Evolutionary conservation across 2,113 vertebrate species (phyloP), one percentile per base, ranked within the genome.

Genomic region (Carettochelys insculpta): DNA sequence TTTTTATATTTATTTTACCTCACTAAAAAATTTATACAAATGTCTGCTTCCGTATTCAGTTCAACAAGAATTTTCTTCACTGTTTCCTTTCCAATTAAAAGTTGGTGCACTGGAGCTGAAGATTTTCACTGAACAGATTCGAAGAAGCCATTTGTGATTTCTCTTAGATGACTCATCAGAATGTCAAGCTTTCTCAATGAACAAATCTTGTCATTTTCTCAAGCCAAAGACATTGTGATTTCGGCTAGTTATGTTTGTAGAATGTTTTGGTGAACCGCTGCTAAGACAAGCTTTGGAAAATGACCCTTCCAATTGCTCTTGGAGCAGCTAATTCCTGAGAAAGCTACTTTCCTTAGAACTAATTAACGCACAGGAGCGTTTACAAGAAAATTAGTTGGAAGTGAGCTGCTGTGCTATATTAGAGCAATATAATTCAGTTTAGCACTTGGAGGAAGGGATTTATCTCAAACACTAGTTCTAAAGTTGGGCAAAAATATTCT

Each of bases 41-140:
- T 3, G 4, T 47, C 12, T 43, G 5, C 17, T 92, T 77, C 12
- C 24, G 17, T 48, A 24, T 65, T 86, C 88, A 10, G 56, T 68
- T 80, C 86, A 76, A 38, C 5, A 31, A 16, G 48, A 56, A 51
- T 16, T 84, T 38, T 84, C 91, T 79, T 50, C 54, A 71, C 0
- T 24, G 25, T 3, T 54, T 41, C 20, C 38, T 82, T 86, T 82
- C 83, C 61, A 54, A 29, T 51, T 89, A 53, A 34, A 53, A 89
- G 73, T 14, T 54, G 47, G 65, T 1, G 4, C 8, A 45, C 19
- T 88, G 29, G 34, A 83, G 5, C 16, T 10, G 77, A 78, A 84
- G 3, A 8, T 47, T 75, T 43, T 50, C 2, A 34, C 45, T 0
- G 0, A 0, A 1, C 24, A 73, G n/a, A 19, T 88, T 50, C 77